A percentile compares a stretch with the other conserved stretches of the same genome.
Conservation (phyloP, 1,140 invertebrate genomes). For the Chlorops oryzae region DNA sequence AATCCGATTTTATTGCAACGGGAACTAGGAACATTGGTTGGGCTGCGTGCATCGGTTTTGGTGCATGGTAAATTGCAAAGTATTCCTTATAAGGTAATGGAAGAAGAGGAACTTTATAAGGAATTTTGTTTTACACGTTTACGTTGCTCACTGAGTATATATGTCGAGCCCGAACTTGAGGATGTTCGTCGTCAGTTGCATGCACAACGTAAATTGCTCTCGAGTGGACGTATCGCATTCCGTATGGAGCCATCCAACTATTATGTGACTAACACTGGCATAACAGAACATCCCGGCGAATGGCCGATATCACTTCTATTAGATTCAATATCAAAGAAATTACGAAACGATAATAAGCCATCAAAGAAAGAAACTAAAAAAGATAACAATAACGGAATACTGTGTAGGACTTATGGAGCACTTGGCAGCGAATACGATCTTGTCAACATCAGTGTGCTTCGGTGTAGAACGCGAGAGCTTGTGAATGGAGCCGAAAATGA, state of each 20-base stretch:
- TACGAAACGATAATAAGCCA: slow-evolving; percentile 12
- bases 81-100: slow-evolving; percentile 57
- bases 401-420: no score
- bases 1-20: slow-evolving; percentile 64
- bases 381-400: slow-evolving; percentile 12
- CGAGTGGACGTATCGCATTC: slow-evolving; percentile 40
- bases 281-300: no score
- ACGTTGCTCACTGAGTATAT: slow-evolving; percentile 53
- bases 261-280: slow-evolving; percentile 31
- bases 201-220: slow-evolving; percentile 53
- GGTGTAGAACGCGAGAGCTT: slow-evolving; percentile 29
- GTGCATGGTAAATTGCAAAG: slow-evolving; percentile 65
- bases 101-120: slow-evolving; percentile 56
- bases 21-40: slow-evolving; percentile 51
- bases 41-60: slow-evolving; percentile 59
- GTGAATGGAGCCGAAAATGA: background rate
- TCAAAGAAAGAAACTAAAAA: slow-evolving; percentile 23
- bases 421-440: slow-evolving; percentile 37
- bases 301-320: no score
- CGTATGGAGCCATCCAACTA: slow-evolving; percentile 33
- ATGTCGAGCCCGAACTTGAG: slow-evolving; percentile 51
- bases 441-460: slow-evolving; percentile 34
- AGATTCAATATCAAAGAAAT: slow-evolving; percentile 23
- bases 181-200: slow-evolving; percentile 54
- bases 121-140: slow-evolving; percentile 63